Percentiles rank a stretch among this genome's conserved stretches.
Evolutionary conservation across 2,113 vertebrate genomes (phyloP).

Genomic region (Amphiprion ocellaris): DNA sequence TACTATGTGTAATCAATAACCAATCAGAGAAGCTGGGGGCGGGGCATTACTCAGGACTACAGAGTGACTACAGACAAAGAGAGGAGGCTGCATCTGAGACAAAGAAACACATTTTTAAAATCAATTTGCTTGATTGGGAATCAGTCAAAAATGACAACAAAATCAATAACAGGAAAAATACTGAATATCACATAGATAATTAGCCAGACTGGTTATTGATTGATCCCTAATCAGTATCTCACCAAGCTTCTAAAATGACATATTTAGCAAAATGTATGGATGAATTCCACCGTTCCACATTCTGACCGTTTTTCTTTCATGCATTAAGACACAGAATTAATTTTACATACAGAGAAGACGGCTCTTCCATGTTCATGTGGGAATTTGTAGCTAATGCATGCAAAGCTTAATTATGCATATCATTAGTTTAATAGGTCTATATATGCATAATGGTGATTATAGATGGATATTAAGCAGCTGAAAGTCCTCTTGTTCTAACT

Average conservation of each 20-base stretch:
- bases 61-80: too few species aligned
- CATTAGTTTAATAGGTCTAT: conserved; percentile 21
- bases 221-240: not conserved
- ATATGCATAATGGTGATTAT: conserved; percentile 4
- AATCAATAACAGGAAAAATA: too few species aligned
- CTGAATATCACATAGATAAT: too few species aligned
- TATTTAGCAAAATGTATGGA: not conserved
- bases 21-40: too few species aligned
- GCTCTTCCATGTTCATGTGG: not conserved
- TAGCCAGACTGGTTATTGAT: too few species aligned
- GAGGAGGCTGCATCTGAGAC: too few species aligned
- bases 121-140: too few species aligned
- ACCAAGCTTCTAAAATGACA: not conserved
- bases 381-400: conserved; percentile 28
- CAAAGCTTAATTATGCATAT: conserved; percentile 31
- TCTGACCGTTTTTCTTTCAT: not conserved
- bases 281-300: not conserved
- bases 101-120: too few species aligned
- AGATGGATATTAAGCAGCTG: conserved; percentile 25
- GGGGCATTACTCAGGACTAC: too few species aligned
- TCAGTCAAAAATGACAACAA: too few species aligned
- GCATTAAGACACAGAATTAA: not conserved
- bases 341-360: not conserved
- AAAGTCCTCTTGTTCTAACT: conserved; percentile 11
- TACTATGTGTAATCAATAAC: too few species aligned